These are phyloP conservation scores for Melieria omissa DNA, from an alignment of 2,888 invertebrate species.

Conservation along the genomic window DNA sequence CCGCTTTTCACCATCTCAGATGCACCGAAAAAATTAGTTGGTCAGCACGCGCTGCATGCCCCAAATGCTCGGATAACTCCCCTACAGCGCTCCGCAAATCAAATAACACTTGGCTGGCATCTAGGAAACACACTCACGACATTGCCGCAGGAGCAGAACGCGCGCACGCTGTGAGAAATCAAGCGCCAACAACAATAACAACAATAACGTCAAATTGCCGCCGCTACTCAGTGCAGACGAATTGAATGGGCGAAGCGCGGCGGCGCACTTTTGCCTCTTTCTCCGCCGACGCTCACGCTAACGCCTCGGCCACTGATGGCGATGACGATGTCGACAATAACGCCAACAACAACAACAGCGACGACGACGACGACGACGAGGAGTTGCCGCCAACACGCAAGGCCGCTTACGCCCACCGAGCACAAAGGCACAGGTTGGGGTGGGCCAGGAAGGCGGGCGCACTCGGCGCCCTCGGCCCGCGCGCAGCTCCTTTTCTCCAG, in stretches of 20 bases:
- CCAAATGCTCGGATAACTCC: conserved; percentile 13
- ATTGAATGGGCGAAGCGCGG: conserved; percentile 41
- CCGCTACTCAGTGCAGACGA: conserved; percentile 29
- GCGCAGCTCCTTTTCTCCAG: background rate
- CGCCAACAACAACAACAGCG: too few relatives aligned
- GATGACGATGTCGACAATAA: too few relatives aligned
- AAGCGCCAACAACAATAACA: conserved; percentile 21
- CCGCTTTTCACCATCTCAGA: too few relatives aligned
- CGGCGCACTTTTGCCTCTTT: background rate
- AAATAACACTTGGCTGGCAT: background rate
- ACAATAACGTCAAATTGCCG: background rate
- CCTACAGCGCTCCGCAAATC: background rate
- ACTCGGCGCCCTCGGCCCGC: conserved; percentile 41
- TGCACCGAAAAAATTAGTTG: background rate
- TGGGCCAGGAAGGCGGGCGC: conserved; percentile 50
- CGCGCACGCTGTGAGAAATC: background rate
- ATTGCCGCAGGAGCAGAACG: conserved; percentile 22
- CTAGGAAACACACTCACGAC: conserved; percentile 21
- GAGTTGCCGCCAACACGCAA: conserved; percentile 12
- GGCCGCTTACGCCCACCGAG: conserved; percentile 30
- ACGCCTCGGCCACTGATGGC: too few relatives aligned
- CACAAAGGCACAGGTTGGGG: conserved; percentile 39
- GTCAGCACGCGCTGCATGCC: conserved; percentile 30
- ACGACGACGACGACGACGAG: too few relatives aligned
- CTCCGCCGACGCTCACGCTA: background rate